These are phyloP conservation scores for Thunnus maccoyii DNA, from an alignment of 2,113 vertebrate genomes.

Conservation along the genomic window DNA sequence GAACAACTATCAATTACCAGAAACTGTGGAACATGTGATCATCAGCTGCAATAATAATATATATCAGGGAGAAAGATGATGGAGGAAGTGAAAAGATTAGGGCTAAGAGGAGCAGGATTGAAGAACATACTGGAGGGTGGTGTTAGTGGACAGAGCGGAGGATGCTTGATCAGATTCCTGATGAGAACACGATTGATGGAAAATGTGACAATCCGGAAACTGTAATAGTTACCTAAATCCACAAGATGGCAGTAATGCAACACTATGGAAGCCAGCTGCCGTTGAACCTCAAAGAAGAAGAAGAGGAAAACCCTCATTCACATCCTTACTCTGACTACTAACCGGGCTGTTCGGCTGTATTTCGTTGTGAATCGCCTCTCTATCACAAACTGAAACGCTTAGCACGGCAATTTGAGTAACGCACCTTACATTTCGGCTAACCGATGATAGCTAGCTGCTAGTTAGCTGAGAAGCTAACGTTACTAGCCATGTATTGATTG, in stretches of 20 bases:
- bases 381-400: neutral
- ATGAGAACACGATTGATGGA: no score
- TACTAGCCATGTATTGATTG: neutral
- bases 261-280: neutral
- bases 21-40: no score
- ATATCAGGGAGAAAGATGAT: no score
- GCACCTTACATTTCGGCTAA: neutral
- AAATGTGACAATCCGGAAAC: no score
- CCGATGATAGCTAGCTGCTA: neutral
- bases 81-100: no score
- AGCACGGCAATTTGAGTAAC: neutral
- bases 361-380: neutral
- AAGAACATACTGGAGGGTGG: no score
- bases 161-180: no score
- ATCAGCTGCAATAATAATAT: no score
- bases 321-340: neutral
- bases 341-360: neutral
- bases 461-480: neutral
- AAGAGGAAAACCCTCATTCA: neutral
- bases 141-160: no score
- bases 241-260: neutral
- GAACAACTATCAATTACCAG: no score
- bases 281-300: neutral
- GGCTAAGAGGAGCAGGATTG: no score
- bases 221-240: neutral